phyloP scores from a whole-genome alignment of 2,113 vertebrate genomes.

The Dipodomys merriami region DNA sequence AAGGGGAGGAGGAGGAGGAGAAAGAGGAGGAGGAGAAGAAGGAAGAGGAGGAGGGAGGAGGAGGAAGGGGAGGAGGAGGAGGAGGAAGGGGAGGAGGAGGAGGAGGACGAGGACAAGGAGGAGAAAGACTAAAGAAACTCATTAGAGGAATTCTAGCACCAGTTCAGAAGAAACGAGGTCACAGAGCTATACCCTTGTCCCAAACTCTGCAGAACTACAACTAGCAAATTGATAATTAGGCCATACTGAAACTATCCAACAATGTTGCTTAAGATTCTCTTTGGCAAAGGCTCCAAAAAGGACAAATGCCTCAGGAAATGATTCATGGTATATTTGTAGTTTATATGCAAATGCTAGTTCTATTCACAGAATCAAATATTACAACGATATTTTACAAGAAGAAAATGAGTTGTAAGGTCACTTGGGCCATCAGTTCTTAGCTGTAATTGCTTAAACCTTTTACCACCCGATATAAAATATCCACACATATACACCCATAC shows the following conservation, averaged over 20 bases:
- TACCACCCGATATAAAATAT: neutral
- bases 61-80: too few relatives aligned
- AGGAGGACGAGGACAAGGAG: neutral
- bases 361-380: conserved; percentile 6
- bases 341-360: conserved; percentile 45
- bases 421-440: neutral
- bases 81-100: too few relatives aligned
- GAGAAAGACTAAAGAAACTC: neutral
- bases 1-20: too few relatives aligned
- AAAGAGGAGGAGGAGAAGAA: too few relatives aligned
- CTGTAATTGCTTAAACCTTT: neutral
- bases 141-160: neutral
- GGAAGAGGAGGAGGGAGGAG: too few relatives aligned
- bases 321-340: conserved; percentile 30
- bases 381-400: neutral
- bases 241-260: neutral
- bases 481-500: neutral
- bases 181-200: neutral
- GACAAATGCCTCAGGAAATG: neutral
- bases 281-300: conserved; percentile 10
- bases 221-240: neutral
- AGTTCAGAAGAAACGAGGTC: neutral
- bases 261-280: neutral
- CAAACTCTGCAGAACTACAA: neutral
- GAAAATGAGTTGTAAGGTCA: neutral